Percentiles rank a stretch among this genome's conserved stretches.
These are phyloP conservation scores for Charadrius vociferus DNA, from an alignment of 2,113 vertebrate species.

Conservation along the genomic window DNA sequence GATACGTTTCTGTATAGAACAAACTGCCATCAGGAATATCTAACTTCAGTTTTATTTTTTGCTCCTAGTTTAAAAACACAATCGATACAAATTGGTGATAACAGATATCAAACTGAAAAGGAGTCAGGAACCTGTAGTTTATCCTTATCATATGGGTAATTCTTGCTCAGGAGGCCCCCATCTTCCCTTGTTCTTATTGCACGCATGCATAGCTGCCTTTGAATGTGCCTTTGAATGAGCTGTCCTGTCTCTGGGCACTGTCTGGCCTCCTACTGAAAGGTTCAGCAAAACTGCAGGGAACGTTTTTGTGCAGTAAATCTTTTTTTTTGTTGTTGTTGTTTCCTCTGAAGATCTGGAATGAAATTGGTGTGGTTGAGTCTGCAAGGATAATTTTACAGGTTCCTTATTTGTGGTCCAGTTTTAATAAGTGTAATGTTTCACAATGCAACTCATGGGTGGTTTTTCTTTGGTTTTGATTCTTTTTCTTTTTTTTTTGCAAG, in stretches of 20 bases:
- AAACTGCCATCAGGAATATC: not conserved
- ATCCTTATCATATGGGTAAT: not conserved
- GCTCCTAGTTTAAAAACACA: not conserved
- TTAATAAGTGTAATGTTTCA: not conserved
- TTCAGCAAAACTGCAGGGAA: not conserved
- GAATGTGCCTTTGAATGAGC: not conserved
- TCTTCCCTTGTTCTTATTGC: not conserved
- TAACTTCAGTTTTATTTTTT: not conserved
- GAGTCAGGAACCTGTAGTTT: not conserved
- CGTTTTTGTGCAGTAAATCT: not conserved
- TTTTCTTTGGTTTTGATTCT: not conserved
- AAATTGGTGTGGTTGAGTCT: not conserved
- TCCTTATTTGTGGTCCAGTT: not conserved
- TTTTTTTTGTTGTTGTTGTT: no score
- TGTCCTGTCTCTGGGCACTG: not conserved
- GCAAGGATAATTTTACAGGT: not conserved
- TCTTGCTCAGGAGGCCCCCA: not conserved
- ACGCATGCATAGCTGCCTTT: not conserved
- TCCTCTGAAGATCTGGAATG: not conserved
- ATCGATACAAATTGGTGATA: not conserved
- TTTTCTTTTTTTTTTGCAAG: not conserved
- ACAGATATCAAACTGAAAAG: not conserved
- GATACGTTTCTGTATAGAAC: not conserved
- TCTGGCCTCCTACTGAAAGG: not conserved
- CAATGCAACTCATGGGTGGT: not conserved